Percentiles rank a stretch among this genome's conserved stretches.
These are phyloP conservation scores for Melieria picta DNA, from an alignment of 2,888 invertebrate species.

Conservation along the genomic window DNA sequence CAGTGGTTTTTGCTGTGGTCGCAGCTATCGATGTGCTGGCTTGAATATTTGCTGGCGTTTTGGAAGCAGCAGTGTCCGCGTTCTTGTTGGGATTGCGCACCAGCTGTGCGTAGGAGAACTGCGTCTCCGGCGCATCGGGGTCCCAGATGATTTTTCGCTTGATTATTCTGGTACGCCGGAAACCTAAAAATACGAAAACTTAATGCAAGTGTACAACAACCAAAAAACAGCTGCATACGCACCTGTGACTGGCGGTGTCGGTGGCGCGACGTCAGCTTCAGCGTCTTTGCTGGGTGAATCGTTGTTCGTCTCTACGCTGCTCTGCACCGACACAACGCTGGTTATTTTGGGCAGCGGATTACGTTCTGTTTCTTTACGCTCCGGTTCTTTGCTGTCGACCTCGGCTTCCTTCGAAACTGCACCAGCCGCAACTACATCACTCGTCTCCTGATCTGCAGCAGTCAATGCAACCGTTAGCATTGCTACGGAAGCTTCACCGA, in stretches of 20 bases:
- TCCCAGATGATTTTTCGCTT: constrained; percentile 81
- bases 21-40: constrained; percentile 34
- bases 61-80: constrained; percentile 39
- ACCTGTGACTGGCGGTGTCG: constrained; percentile 37
- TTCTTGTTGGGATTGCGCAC: constrained; percentile 47
- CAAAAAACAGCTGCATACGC: neutral
- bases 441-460: neutral
- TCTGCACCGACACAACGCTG: neutral
- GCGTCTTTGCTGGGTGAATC: no score
- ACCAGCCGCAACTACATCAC: neutral
- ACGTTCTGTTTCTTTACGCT: neutral
- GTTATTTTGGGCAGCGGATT: neutral
- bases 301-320: neutral
- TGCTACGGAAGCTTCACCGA: neutral
- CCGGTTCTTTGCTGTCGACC: neutral
- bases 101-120: constrained; percentile 65
- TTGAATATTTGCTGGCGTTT: constrained; percentile 23
- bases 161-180: constrained; percentile 69
- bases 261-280: constrained; percentile 27
- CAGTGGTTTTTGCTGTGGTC: constrained; percentile 20
- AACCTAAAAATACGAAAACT: constrained; percentile 44
- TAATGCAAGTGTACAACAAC: neutral
- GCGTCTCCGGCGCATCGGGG: constrained; percentile 68
- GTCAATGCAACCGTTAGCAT: neutral
- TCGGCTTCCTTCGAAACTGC: neutral